phyloP scores from a whole-genome alignment of 2,113 vertebrate species.

The Narcine bancroftii region DNA sequence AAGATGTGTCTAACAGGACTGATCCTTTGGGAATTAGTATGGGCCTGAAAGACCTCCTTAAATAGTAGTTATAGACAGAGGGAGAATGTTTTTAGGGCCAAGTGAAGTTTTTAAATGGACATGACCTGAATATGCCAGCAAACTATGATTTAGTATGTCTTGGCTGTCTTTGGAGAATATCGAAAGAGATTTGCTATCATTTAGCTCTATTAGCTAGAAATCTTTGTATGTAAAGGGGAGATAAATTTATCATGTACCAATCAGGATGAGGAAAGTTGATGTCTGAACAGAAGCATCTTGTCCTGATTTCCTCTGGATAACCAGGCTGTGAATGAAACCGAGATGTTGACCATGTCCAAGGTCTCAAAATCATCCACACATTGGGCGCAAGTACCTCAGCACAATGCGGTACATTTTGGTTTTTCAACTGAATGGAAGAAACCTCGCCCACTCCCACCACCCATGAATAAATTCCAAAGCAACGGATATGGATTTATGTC shows the following conservation, averaged over 20 bases:
- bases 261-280: conserved; percentile 10
- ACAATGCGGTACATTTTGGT: background rate
- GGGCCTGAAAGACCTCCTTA: no score
- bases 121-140: background rate
- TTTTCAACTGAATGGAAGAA: background rate
- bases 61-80: background rate
- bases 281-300: background rate
- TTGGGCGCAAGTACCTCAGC: background rate
- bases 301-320: background rate
- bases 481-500: background rate
- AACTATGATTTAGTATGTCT: background rate
- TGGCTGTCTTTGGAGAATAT: background rate
- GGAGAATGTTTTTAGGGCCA: background rate
- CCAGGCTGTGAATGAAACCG: background rate
- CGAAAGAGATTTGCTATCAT: background rate
- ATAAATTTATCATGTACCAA: background rate
- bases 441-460: background rate
- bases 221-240: background rate
- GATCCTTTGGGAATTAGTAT: no score
- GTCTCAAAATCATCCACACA: background rate
- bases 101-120: background rate
- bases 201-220: background rate
- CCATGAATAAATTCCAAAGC: background rate
- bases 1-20: no score
- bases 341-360: background rate